These are phyloP conservation scores for Hylaea fasciaria DNA, from an alignment of 2,888 invertebrate species.

Conservation along the genomic window DNA sequence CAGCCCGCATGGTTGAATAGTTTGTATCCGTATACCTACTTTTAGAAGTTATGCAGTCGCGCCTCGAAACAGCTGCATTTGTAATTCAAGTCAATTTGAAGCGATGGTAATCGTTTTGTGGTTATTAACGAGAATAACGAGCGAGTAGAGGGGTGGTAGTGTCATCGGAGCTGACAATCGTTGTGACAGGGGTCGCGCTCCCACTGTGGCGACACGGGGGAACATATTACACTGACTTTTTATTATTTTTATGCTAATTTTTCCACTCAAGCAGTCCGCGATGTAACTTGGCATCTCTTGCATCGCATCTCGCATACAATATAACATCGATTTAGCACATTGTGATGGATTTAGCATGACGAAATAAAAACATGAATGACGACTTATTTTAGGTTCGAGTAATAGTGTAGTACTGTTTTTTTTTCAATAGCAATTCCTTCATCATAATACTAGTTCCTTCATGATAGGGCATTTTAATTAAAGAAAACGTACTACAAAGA, in stretches of 20 bases:
- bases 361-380: too few species aligned
- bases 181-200: slow-evolving; percentile 64
- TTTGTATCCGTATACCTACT: slow-evolving; percentile 3
- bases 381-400: too few species aligned
- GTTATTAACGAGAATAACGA: slow-evolving; percentile 48
- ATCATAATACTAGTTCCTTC: background rate
- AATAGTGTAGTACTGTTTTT: too few species aligned
- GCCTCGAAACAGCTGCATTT: slow-evolving; percentile 19
- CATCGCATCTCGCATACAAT: slow-evolving; percentile 35
- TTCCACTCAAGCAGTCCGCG: slow-evolving; percentile 58
- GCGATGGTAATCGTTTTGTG: slow-evolving; percentile 39
- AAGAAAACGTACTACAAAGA: background rate
- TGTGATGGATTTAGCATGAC: too few species aligned
- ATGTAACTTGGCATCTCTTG: slow-evolving; percentile 58
- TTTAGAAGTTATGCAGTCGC: slow-evolving; percentile 21
- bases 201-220: slow-evolving; percentile 54
- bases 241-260: slow-evolving; percentile 81
- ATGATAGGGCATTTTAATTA: too few species aligned
- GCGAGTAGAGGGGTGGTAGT: slow-evolving; percentile 48
- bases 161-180: slow-evolving; percentile 63
- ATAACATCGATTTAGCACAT: slow-evolving; percentile 24
- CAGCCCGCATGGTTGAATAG: slow-evolving; percentile 16
- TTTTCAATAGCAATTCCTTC: background rate
- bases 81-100: slow-evolving; percentile 36
- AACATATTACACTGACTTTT: slow-evolving; percentile 67